Conservation (phyloP, 2,113 vertebrate species). For the Perccottus glenii region DNA sequence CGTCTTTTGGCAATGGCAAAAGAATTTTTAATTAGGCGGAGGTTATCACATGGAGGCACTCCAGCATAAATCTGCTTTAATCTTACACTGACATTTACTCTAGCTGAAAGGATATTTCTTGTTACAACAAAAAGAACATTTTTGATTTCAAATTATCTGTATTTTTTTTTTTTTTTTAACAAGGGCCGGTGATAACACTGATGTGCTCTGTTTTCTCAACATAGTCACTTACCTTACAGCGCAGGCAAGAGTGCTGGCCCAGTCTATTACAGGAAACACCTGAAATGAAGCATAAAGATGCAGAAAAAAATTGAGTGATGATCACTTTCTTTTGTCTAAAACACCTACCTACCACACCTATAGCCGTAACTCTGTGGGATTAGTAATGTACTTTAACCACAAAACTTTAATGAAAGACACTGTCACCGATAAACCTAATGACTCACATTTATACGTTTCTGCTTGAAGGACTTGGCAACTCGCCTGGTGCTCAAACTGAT, state of each 20-base stretch:
- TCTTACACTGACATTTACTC: no score
- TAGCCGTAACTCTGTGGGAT: neutral
- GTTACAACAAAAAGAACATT: no score
- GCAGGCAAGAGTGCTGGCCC: conserved; percentile 95
- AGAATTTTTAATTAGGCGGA: no score
- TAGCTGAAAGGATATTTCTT: no score
- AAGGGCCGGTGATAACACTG: neutral
- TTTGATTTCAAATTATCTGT: no score
- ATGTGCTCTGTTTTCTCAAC: neutral
- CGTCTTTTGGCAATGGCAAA: no score
- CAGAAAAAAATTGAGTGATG: neutral
- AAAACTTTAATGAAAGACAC: neutral
- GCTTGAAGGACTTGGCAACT: conserved; percentile 97
- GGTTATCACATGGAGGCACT: no score
- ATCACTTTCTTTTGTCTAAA: neutral
- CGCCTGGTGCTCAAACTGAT: conserved; percentile 99
- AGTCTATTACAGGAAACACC: conserved; percentile 96
- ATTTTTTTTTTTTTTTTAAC: no score
- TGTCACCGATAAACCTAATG: neutral
- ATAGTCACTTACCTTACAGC: conserved; percentile 89
- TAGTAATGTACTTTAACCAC: neutral
- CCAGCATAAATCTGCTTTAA: no score
- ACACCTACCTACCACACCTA: conserved; percentile 7
- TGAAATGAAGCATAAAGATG: conserved; percentile 43
- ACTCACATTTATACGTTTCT: conserved; percentile 98